Percentiles rank a stretch among this genome's conserved stretches.
These are phyloP conservation scores for Phrynocephalus versicolor DNA, from an alignment of 2,113 vertebrate species.

Conservation along the genomic window DNA sequence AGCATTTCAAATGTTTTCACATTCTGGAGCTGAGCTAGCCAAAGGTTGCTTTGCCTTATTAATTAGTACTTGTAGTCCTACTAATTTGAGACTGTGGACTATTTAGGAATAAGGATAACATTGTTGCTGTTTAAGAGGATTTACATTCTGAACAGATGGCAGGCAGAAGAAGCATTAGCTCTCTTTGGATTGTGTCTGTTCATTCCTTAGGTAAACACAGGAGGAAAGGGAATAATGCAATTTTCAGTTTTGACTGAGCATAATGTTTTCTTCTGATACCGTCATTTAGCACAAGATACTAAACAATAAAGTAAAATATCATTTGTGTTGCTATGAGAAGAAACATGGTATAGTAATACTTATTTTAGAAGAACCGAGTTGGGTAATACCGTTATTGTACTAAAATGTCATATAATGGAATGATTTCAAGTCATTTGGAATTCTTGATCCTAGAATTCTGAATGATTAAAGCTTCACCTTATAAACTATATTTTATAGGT, in stretches of 20 bases:
- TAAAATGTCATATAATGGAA: too few species aligned
- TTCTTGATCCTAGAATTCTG: too few species aligned
- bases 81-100: constrained; percentile 26
- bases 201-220: background rate
- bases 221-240: background rate
- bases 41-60: background rate
- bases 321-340: background rate
- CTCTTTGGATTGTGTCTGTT: constrained; percentile 17
- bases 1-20: background rate
- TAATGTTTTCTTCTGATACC: background rate
- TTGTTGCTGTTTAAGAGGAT: constrained; percentile 42
- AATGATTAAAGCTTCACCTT: too few species aligned
- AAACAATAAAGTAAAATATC: background rate
- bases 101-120: constrained; percentile 21
- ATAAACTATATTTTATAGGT: too few species aligned
- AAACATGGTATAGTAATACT: too few species aligned
- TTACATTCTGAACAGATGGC: constrained; percentile 56
- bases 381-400: too few species aligned
- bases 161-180: background rate
- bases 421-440: too few species aligned
- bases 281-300: background rate
- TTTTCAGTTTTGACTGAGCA: background rate
- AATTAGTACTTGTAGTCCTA: constrained; percentile 31
- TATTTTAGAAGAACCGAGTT: background rate
- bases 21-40: fast-evolving